Evolutionary conservation across 2,888 invertebrate species (phyloP).

Genomic region (Habrosyne pyritoides): DNA sequence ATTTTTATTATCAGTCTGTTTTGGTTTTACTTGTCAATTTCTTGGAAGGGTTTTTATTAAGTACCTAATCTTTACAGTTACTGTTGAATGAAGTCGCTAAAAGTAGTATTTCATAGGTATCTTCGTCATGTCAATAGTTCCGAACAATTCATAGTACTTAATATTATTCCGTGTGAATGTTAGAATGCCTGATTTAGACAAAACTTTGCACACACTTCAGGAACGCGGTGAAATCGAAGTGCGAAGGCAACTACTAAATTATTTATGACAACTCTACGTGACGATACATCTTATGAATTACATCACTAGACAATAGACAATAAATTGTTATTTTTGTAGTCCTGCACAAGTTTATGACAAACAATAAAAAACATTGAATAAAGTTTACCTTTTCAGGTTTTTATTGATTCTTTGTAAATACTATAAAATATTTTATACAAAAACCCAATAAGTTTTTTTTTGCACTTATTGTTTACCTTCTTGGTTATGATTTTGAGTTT

Average conservation of each 20-base stretch:
- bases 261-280: not conserved
- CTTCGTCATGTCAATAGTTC: no score
- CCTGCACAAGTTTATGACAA: not conserved
- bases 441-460: not conserved
- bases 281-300: not conserved
- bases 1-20: no score
- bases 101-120: no score
- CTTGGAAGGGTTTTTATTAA: not conserved
- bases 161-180: no score
- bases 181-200: no score
- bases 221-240: no score
- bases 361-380: not conserved
- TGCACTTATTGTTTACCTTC: no score
- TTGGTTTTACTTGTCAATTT: not conserved
- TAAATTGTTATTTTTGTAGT: not conserved
- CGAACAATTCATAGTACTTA: no score
- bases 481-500: no score
- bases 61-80: no score
- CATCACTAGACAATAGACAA: not conserved
- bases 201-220: no score
- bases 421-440: not conserved
- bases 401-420: not conserved
- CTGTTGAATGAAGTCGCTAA: no score
- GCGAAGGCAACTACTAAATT: not conserved
- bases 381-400: not conserved